These are phyloP conservation scores for Rhabdomys dilectus DNA, from an alignment of 2,113 vertebrate species.

Conservation along the genomic window DNA sequence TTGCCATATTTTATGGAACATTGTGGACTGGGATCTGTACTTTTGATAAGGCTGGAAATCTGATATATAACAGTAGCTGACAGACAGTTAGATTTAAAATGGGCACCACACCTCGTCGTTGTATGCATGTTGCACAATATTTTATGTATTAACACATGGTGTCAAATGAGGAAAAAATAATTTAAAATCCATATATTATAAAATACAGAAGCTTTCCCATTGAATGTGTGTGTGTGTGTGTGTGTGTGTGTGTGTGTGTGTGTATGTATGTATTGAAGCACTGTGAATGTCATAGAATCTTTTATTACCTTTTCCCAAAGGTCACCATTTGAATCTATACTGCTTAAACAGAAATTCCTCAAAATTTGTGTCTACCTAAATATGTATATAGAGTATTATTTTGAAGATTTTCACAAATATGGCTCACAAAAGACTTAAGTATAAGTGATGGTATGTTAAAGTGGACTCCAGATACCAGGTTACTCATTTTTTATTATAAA, in stretches of 20 bases:
- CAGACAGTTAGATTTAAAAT: too few species aligned
- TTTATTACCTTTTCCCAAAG: too few species aligned
- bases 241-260: not conserved
- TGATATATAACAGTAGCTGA: not conserved
- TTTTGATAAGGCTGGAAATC: not conserved
- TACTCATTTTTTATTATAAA: not conserved
- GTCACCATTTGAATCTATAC: not conserved
- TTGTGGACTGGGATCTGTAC: not conserved
- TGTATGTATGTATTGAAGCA: not conserved
- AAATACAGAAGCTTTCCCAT: not conserved
- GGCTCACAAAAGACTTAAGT: not conserved
- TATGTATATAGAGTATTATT: not conserved
- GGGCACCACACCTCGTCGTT: fast-evolving
- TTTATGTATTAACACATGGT: not conserved
- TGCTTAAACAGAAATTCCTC: not conserved
- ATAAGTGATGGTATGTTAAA: not conserved
- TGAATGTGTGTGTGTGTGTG: not conserved
- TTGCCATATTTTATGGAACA: not conserved
- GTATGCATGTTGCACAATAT: not conserved
- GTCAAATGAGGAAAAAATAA: not conserved
- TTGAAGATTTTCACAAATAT: not conserved
- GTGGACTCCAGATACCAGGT: not conserved
- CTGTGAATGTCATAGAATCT: not conserved
- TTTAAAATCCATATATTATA: not conserved
- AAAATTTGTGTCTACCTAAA: not conserved